These are phyloP conservation scores for Drosophila sucinea DNA, from an alignment of 1,140 invertebrate species.

Conservation along the genomic window DNA sequence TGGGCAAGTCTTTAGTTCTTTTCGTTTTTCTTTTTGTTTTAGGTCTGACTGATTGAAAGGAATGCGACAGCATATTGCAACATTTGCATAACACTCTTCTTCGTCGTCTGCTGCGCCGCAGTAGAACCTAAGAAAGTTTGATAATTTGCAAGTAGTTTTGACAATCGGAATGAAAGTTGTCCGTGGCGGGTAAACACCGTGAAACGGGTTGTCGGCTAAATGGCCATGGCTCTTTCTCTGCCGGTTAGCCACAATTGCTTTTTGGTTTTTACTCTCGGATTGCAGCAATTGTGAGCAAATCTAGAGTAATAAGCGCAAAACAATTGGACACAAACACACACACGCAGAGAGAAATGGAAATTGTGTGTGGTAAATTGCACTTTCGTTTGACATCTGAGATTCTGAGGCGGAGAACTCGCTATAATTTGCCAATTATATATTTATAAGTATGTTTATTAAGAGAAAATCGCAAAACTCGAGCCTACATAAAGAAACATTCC, in stretches of 20 bases:
- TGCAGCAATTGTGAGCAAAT: slow-evolving; percentile 21
- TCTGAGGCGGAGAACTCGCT: neutral
- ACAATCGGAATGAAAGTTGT: slow-evolving; percentile 74
- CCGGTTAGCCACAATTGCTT: slow-evolving; percentile 31
- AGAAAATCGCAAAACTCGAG: neutral
- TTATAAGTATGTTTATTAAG: neutral
- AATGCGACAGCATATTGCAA: slow-evolving; percentile 5
- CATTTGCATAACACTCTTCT: slow-evolving; percentile 51
- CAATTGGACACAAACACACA: slow-evolving; percentile 3
- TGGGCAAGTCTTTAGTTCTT: slow-evolving; percentile 5
- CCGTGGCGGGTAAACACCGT: neutral
- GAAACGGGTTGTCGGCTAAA: slow-evolving; percentile 24
- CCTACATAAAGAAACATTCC: neutral
- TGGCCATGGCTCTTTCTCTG: slow-evolving; percentile 21
- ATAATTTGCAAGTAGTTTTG: slow-evolving; percentile 58
- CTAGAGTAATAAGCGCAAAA: slow-evolving; percentile 17
- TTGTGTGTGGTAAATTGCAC: slow-evolving; percentile 17
- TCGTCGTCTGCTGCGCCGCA: neutral
- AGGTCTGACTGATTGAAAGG: slow-evolving; percentile 8
- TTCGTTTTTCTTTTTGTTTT: neutral
- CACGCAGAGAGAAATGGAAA: slow-evolving; percentile 2
- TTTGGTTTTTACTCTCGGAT: slow-evolving; percentile 22
- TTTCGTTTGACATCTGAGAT: slow-evolving; percentile 6
- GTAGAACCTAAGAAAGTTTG: slow-evolving; percentile 44
- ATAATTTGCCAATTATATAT: slow-evolving; percentile 10